Evolutionary conservation across 2,113 vertebrate species (phyloP).

Genomic region (Carassius gibelio): DNA sequence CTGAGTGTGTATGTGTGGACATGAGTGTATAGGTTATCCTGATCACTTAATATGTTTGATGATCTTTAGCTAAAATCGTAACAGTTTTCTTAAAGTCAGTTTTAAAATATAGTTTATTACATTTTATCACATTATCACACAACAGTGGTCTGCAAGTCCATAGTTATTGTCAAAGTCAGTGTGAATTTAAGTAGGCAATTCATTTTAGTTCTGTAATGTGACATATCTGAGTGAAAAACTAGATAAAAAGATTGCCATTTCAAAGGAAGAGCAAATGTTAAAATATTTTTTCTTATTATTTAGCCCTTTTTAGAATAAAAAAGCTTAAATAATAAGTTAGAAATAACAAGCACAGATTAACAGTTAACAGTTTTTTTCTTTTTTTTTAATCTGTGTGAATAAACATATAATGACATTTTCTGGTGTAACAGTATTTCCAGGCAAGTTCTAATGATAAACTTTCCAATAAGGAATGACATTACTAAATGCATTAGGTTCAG

Average conservation of each 20-base stretch:
- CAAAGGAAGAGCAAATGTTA: neutral
- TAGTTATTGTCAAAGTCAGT: neutral
- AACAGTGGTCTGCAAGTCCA: neutral
- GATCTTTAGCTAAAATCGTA: neutral
- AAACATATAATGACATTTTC: slow-evolving; percentile 10
- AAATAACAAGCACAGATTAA: too few species aligned
- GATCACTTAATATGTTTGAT: neutral
- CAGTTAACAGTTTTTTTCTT: neutral
- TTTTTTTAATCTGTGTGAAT: neutral
- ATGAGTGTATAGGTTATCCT: neutral
- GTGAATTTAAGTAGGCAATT: neutral
- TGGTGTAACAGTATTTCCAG: neutral
- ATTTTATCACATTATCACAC: neutral
- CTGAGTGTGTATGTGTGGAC: slow-evolving; percentile 4
- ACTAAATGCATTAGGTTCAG: neutral
- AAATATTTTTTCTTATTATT: neutral
- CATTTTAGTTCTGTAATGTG: neutral
- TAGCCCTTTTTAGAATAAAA: neutral
- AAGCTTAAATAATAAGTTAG: too few species aligned
- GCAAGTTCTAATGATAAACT: neutral
- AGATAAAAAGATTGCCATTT: neutral
- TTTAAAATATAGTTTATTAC: neutral
- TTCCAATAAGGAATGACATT: neutral
- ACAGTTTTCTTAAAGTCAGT: neutral
- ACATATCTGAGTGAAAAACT: neutral